Percentiles rank a stretch among this genome's conserved stretches.
Evolutionary conservation across 2,113 vertebrate species (phyloP).

Genomic region (Pteronura brasiliensis): DNA sequence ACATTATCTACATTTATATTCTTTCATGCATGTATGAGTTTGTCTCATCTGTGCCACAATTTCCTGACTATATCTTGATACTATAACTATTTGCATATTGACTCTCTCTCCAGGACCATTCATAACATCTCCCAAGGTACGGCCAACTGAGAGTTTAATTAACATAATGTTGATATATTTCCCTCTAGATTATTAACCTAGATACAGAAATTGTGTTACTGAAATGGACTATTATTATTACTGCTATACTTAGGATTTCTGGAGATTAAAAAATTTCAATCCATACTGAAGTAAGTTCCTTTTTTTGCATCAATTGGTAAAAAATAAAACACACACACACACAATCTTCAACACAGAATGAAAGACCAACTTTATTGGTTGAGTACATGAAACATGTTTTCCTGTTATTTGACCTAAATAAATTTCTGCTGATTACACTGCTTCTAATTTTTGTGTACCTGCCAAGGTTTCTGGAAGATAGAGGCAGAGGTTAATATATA

Average conservation of each 20-base stretch:
- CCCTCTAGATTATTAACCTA: constrained; percentile 50
- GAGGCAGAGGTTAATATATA: neutral
- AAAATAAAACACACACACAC: neutral
- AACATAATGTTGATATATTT: constrained; percentile 40
- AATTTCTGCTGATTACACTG: neutral
- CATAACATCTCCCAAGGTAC: constrained; percentile 3
- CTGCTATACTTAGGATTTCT: neutral
- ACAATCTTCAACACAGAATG: neutral
- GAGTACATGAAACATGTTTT: neutral
- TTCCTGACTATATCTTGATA: constrained; percentile 36
- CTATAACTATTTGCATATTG: constrained; percentile 26
- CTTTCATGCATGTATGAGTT: constrained; percentile 8
- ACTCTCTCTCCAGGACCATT: constrained; percentile 26
- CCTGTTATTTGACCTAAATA: neutral
- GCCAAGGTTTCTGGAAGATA: neutral
- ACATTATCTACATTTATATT: constrained; percentile 60
- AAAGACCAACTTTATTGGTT: neutral
- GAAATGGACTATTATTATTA: constrained; percentile 39
- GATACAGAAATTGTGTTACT: constrained; percentile 28
- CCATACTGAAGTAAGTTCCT: constrained; percentile 1
- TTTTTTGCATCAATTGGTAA: constrained; percentile 30
- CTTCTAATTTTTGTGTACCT: neutral
- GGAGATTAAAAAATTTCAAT: constrained; percentile 32
- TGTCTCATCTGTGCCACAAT: constrained; percentile 24
- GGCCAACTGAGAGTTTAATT: constrained; percentile 50